Evolutionary conservation across 2,888 invertebrate species (phyloP).

Genomic region (Pseudococcus jackbeardsleyi): DNA sequence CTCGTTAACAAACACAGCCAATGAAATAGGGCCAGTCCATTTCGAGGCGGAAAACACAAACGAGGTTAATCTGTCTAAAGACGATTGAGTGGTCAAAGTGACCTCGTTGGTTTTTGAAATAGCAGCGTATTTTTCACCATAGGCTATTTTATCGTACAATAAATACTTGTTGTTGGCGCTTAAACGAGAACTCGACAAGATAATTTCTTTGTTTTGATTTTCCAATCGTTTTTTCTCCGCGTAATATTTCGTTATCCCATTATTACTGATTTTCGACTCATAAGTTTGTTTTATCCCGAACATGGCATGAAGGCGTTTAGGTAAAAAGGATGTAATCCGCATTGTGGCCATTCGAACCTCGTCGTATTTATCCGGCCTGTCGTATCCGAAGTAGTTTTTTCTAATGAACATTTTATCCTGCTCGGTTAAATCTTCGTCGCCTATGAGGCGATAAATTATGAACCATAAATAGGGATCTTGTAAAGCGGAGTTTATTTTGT

Average conservation of each 20-base stretch:
- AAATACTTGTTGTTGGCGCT: constrained; percentile 37
- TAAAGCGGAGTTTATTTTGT: neutral
- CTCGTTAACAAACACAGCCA: constrained; percentile 84
- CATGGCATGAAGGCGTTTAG: neutral
- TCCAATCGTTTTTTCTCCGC: constrained; percentile 7
- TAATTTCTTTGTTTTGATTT: neutral
- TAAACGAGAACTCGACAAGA: neutral
- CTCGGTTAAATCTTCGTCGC: neutral
- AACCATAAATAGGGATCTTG: constrained; percentile 10
- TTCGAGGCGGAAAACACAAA: constrained; percentile 83
- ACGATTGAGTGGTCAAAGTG: constrained; percentile 88
- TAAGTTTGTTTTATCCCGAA: neutral
- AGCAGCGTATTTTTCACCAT: constrained; percentile 78
- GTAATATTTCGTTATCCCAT: neutral
- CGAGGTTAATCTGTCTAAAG: constrained; percentile 84
- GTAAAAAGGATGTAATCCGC: neutral
- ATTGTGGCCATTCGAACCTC: neutral
- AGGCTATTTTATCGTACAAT: constrained; percentile 71
- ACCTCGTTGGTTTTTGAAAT: constrained; percentile 75
- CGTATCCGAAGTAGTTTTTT: neutral
- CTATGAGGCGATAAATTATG: neutral
- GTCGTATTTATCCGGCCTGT: neutral
- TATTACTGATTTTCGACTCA: neutral
- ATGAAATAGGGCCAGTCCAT: constrained; percentile 89
- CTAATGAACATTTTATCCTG: neutral